Evolutionary conservation across 1,140 invertebrate species (phyloP).

Genomic region (Ostrea edulis): DNA sequence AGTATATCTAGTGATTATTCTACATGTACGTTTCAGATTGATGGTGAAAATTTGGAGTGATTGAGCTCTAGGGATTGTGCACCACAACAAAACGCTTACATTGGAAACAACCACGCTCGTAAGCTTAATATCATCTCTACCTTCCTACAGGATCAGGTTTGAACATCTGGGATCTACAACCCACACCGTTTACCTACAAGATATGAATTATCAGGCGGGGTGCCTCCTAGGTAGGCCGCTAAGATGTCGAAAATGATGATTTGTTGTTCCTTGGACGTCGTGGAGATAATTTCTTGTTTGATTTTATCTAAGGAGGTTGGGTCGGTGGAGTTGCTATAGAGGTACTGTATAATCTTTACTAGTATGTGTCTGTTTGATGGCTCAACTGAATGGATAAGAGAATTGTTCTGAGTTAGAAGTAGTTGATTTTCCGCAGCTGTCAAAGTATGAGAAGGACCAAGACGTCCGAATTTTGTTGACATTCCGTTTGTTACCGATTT

Average conservation of each 20-base stretch:
- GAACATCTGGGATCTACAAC: not conserved
- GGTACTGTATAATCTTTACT: slow-evolving; percentile 23
- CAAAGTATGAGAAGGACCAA: not conserved
- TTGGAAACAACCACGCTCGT: not conserved
- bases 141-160: not conserved
- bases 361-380: slow-evolving; percentile 33
- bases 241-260: slow-evolving; percentile 33
- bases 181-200: slow-evolving; percentile 18
- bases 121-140: not conserved
- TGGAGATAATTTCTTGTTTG: slow-evolving; percentile 32
- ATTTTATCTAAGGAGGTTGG: slow-evolving; percentile 12
- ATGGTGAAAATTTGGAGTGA: no score
- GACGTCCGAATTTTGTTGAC: slow-evolving; percentile 15
- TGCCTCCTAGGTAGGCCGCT: slow-evolving; percentile 10
- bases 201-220: slow-evolving; percentile 13
- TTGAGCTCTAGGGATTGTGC: no score
- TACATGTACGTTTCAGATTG: no score
- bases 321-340: slow-evolving; percentile 21
- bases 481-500: not conserved
- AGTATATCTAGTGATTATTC: no score
- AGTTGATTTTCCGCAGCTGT: slow-evolving; percentile 23
- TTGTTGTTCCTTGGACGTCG: slow-evolving; percentile 30
- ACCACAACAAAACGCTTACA: not conserved
- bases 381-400: slow-evolving; percentile 31
- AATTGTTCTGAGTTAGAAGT: slow-evolving; percentile 37